These are phyloP conservation scores for Liopterus haemorrhoidalis DNA, from an alignment of 2,888 invertebrate species.

Conservation along the genomic window DNA sequence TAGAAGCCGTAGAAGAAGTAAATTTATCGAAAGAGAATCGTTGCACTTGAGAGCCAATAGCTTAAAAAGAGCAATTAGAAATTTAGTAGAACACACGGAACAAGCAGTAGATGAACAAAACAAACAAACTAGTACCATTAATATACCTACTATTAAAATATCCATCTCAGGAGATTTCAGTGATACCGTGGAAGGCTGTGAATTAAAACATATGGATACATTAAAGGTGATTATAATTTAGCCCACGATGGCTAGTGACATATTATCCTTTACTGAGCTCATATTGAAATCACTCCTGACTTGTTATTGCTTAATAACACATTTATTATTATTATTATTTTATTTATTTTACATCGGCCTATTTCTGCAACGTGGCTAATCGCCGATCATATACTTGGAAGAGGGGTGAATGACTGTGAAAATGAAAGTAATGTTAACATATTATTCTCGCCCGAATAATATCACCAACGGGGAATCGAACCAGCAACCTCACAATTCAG, in stretches of 20 bases:
- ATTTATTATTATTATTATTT: conserved; percentile 1
- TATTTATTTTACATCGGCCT: too few relatives aligned
- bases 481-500: too few relatives aligned
- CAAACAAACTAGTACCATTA: conserved; percentile 33
- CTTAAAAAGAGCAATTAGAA: conserved; percentile 73
- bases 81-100: conserved; percentile 75
- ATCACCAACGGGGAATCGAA: too few relatives aligned
- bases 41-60: conserved; percentile 68
- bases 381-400: too few relatives aligned
- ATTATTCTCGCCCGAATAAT: too few relatives aligned
- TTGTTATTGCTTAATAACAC: not conserved
- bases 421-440: too few relatives aligned
- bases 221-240: too few relatives aligned
- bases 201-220: conserved; percentile 40
- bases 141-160: conserved; percentile 41
- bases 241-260: too few relatives aligned
- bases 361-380: too few relatives aligned
- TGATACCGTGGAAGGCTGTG: conserved; percentile 26
- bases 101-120: conserved; percentile 59
- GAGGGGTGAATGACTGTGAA: too few relatives aligned
- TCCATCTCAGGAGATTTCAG: conserved; percentile 39
- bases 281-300: too few relatives aligned
- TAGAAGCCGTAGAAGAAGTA: conserved; percentile 40
- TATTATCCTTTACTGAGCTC: too few relatives aligned
- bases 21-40: conserved; percentile 49